A percentile compares a stretch with the other conserved stretches of the same genome.
phyloP scores from a whole-genome alignment of 2,797 vertebrate species.

The Epinephelus malabaricus region DNA sequence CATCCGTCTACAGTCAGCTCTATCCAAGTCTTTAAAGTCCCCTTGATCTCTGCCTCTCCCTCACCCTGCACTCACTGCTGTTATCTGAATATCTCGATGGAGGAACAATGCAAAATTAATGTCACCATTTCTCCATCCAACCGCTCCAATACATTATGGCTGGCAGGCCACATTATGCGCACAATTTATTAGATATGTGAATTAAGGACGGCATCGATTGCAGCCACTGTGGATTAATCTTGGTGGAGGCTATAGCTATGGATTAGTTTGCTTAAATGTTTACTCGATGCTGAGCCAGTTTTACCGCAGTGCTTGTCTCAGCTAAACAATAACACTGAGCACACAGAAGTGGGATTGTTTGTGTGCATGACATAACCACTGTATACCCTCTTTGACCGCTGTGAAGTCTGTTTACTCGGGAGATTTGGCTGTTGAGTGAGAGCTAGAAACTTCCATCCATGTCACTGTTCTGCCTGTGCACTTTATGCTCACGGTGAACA shows the following conservation, averaged over 20 bases:
- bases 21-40: background rate
- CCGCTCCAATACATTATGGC: constrained; percentile 23
- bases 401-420: constrained; percentile 33
- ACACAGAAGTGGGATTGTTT: background rate
- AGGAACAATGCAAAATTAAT: constrained; percentile 55
- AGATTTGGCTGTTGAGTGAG: constrained; percentile 28
- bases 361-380: constrained; percentile 18
- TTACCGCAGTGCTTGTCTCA: constrained; percentile 46
- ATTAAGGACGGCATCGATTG: constrained; percentile 49
- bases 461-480: background rate
- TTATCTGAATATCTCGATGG: constrained; percentile 22
- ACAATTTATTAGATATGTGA: constrained; percentile 41
- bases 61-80: constrained; percentile 3
- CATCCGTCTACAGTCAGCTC: background rate
- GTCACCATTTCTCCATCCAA: constrained; percentile 34
- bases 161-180: constrained; percentile 28
- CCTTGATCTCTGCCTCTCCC: constrained; percentile 5
- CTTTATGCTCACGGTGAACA: background rate
- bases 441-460: constrained; percentile 19
- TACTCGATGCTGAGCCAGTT: constrained; percentile 34
- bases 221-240: constrained; percentile 48
- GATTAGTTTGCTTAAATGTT: constrained; percentile 59
- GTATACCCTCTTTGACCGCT: constrained; percentile 37
- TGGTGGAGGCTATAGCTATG: constrained; percentile 32
- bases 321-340: constrained; percentile 34